These are phyloP conservation scores for Hypotaenidia okinawae DNA, from an alignment of 2,797 vertebrate genomes.

Conservation along the genomic window DNA sequence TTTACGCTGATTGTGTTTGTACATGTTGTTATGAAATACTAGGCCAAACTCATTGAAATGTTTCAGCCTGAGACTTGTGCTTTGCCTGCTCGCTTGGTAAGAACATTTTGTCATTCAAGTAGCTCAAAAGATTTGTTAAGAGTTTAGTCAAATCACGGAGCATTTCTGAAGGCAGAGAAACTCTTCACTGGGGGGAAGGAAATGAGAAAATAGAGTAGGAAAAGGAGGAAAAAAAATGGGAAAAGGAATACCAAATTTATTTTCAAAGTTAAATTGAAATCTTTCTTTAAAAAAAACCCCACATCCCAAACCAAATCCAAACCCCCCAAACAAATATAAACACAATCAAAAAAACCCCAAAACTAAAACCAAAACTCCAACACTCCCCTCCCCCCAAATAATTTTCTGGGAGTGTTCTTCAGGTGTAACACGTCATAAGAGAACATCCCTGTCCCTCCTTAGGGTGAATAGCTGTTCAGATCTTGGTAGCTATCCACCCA, in stretches of 20 bases:
- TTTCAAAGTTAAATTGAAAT: not conserved
- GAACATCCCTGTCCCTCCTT: too few species aligned
- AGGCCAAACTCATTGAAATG: not conserved
- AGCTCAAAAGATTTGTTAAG: not conserved
- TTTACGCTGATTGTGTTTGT: not conserved
- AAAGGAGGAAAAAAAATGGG: not conserved
- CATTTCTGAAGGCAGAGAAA: not conserved
- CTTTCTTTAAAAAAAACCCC: too few species aligned
- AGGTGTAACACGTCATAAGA: too few species aligned
- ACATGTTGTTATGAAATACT: not conserved
- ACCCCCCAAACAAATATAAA: too few species aligned
- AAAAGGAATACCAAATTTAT: not conserved
- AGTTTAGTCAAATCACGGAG: not conserved
- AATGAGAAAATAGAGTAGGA: not conserved
- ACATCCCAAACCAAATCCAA: too few species aligned
- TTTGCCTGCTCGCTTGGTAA: not conserved
- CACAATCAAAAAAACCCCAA: too few species aligned
- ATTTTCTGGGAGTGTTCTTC: too few species aligned
- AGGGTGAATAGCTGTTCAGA: too few species aligned
- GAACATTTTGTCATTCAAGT: fast-evolving
- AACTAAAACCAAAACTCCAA: too few species aligned
- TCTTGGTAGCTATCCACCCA: too few species aligned
- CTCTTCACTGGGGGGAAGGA: not conserved
- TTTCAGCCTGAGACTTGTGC: not conserved
- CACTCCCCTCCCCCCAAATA: too few species aligned